Percentiles rank a stretch among this genome's conserved stretches.
phyloP scores from a whole-genome alignment of 30 jellyfish, hydroid and myxozoan species.

The Phacellophora camtschatica region DNA sequence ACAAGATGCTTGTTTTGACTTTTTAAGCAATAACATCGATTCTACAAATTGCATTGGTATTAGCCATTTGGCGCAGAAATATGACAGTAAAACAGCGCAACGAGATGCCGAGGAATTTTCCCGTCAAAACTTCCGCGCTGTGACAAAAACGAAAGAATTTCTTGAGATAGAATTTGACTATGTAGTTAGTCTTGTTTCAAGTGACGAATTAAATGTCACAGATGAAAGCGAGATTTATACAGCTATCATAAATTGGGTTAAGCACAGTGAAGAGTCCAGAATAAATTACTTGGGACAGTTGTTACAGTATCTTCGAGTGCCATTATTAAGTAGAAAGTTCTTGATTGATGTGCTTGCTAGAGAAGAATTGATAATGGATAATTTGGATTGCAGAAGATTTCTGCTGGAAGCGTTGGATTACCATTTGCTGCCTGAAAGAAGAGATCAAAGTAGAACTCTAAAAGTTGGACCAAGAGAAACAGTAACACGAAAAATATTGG shows the following conservation, averaged over 20 bases:
- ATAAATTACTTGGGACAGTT: conserved; percentile 32
- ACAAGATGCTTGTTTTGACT: conserved; percentile 76
- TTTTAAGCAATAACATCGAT: conserved; percentile 60
- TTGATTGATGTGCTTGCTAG: conserved; percentile 69
- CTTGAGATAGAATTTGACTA: conserved; percentile 46
- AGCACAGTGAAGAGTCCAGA: conserved; percentile 13
- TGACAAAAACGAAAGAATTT: conserved; percentile 57
- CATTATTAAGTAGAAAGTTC: conserved; percentile 73
- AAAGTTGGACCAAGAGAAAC: conserved; percentile 42
- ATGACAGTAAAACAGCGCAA: conserved; percentile 60
- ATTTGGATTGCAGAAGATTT: conserved; percentile 65
- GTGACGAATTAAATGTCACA: conserved; percentile 72
- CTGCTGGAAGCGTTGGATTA: conserved; percentile 69
- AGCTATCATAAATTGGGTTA: conserved; percentile 74
- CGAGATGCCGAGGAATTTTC: conserved; percentile 63
- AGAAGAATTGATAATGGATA: conserved; percentile 69
- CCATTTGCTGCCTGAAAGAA: conserved; percentile 86
- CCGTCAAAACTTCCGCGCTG: conserved; percentile 67
- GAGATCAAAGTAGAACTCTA: conserved; percentile 10
- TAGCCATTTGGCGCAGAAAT: conserved; percentile 69
- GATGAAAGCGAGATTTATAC: conserved; percentile 85
- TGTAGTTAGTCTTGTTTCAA: conserved; percentile 48
- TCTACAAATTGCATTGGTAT: conserved; percentile 76
- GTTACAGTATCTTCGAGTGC: conserved; percentile 64
- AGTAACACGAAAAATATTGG: conserved; percentile 52